Percentiles rank a stretch among this genome's conserved stretches.
These are phyloP conservation scores for Orius insidiosus DNA, from an alignment of 1,140 invertebrate genomes.

Conservation along the genomic window DNA sequence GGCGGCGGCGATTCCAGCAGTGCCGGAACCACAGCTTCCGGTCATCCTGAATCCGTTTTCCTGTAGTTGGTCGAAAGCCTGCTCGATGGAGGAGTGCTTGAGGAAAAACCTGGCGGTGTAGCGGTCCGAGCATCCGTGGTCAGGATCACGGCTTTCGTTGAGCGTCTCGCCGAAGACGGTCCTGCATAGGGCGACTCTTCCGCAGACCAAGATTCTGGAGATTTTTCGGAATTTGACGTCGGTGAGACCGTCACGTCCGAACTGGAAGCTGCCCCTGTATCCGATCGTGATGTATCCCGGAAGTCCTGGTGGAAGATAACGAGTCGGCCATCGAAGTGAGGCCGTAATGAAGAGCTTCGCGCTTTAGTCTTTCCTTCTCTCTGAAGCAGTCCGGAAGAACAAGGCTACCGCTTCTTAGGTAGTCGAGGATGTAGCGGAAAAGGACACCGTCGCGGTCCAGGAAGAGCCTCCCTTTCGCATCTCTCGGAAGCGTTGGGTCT, in stretches of 20 bases:
- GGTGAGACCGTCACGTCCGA: constrained; percentile 90
- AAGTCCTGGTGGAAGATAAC: constrained; percentile 28
- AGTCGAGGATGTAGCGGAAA: constrained; percentile 91
- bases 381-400: constrained; percentile 89
- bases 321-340: constrained; percentile 50
- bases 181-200: constrained; percentile 62
- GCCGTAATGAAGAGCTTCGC: constrained; percentile 78
- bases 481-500: constrained; percentile 39
- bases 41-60: constrained; percentile 80
- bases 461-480: constrained; percentile 84
- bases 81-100: constrained; percentile 94
- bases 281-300: constrained; percentile 87
- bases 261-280: constrained; percentile 98
- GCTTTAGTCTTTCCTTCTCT: constrained; percentile 75
- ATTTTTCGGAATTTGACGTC: constrained; percentile 98
- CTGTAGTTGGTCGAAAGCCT: constrained; percentile 92
- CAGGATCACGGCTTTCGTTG: constrained; percentile 94
- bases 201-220: constrained; percentile 89
- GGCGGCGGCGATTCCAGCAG: constrained; percentile 57
- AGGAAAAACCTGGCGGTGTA: constrained; percentile 97
- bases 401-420: constrained; percentile 73
- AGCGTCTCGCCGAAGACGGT: constrained; percentile 92
- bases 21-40: constrained; percentile 81
- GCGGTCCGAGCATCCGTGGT: constrained; percentile 78
- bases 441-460: constrained; percentile 94